These are phyloP conservation scores for Rhopalosiphum maidis DNA, from an alignment of 1,140 invertebrate genomes.

Conservation along the genomic window DNA sequence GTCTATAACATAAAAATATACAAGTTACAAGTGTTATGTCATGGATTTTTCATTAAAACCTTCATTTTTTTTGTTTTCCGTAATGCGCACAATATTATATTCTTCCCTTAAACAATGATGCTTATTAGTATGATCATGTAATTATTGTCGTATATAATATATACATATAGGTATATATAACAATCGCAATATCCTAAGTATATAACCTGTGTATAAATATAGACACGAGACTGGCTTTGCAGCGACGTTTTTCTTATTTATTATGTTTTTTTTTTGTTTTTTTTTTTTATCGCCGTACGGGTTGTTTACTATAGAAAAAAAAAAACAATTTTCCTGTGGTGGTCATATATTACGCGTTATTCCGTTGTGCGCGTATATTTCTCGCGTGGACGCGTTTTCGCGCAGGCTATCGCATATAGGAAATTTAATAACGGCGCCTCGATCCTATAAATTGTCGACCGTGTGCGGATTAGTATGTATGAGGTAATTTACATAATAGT, in stretches of 20 bases:
- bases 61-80: background rate
- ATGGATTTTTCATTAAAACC: background rate
- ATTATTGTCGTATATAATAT: background rate
- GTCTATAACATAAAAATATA: background rate
- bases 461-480: constrained; percentile 54
- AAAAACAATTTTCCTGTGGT: constrained; percentile 31
- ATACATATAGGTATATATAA: background rate
- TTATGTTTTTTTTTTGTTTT: constrained; percentile 18
- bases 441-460: constrained; percentile 47
- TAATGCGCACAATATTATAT: background rate
- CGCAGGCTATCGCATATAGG: constrained; percentile 29
- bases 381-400: background rate
- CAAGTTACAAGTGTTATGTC: background rate
- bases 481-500: constrained; percentile 57
- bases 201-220: background rate
- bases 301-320: constrained; percentile 10
- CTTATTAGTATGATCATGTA: background rate
- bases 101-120: background rate
- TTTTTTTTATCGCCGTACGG: background rate
- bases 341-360: constrained; percentile 18
- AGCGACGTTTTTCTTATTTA: constrained; percentile 33
- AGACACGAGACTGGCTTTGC: constrained; percentile 17
- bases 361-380: background rate
- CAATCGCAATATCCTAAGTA: background rate
- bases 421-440: constrained; percentile 34